These are phyloP conservation scores for Halcyon chelicuti DNA, from an alignment of 2,797 vertebrate species.

Conservation along the genomic window DNA sequence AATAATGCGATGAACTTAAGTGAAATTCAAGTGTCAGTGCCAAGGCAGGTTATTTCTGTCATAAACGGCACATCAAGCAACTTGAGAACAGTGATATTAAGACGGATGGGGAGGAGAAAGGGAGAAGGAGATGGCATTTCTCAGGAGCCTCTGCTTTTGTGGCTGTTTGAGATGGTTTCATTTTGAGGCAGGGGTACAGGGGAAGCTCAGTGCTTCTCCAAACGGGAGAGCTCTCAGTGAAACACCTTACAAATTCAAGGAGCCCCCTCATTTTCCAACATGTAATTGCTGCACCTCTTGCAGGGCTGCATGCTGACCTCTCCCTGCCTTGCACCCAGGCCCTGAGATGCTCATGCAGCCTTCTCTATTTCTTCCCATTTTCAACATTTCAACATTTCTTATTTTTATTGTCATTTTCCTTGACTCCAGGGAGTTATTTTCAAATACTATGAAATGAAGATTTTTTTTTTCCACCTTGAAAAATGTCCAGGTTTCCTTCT, in stretches of 20 bases:
- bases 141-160: fast-evolving
- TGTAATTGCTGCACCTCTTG: background rate
- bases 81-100: background rate
- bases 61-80: background rate
- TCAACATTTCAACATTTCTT: background rate
- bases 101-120: background rate
- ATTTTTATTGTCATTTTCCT: background rate
- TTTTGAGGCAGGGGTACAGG: background rate
- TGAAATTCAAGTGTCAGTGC: constrained; percentile 61
- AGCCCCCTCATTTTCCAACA: background rate
- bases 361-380: background rate
- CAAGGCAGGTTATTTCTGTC: constrained; percentile 47
- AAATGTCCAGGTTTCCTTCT: background rate
- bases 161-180: background rate
- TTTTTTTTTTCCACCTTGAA: background rate
- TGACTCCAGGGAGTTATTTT: background rate
- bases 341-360: fast-evolving
- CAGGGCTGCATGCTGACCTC: background rate
- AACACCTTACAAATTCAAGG: background rate
- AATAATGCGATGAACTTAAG: constrained; percentile 36
- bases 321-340: background rate
- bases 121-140: background rate
- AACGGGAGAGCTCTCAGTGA: background rate
- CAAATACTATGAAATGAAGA: background rate
- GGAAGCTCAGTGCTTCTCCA: background rate